phyloP scores from a whole-genome alignment of 2,797 vertebrate genomes.

The Cirrhinus molitorella region DNA sequence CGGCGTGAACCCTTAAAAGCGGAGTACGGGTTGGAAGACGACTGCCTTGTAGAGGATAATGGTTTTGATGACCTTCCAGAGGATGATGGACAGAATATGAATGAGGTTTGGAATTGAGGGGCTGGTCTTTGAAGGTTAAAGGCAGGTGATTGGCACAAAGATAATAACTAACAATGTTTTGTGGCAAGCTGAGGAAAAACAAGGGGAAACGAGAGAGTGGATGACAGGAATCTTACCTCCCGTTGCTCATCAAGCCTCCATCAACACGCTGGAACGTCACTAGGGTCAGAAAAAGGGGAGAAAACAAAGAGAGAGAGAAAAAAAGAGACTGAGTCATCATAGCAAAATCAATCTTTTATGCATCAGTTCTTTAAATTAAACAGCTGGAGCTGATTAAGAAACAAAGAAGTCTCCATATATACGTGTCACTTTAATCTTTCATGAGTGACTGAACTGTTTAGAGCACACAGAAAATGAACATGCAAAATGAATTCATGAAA shows the following conservation, averaged over 20 bases:
- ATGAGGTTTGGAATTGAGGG: constrained; percentile 48
- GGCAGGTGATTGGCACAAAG: constrained; percentile 56
- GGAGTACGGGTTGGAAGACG: constrained; percentile 20
- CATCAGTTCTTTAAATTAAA: constrained; percentile 13
- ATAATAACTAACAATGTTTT: constrained; percentile 44
- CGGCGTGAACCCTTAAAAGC: constrained; percentile 26
- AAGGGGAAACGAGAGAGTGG: constrained; percentile 5
- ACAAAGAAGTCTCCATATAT: neutral
- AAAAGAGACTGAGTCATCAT: constrained; percentile 19
- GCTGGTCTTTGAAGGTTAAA: constrained; percentile 47
- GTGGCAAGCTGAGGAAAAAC: constrained; percentile 29
- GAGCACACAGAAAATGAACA: neutral
- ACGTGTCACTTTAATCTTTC: neutral
- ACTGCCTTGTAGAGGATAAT: constrained; percentile 51
- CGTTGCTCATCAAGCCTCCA: constrained; percentile 98
- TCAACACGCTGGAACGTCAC: constrained; percentile 99
- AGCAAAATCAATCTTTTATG: constrained; percentile 7
- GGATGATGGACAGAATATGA: constrained; percentile 61
- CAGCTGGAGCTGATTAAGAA: constrained; percentile 25
- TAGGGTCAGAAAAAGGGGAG: constrained; percentile 64
- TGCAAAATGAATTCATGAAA: neutral
- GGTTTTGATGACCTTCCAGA: constrained; percentile 53
- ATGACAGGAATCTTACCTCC: constrained; percentile 84
- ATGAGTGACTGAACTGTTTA: neutral
- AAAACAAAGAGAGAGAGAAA: constrained; percentile 53